A percentile compares a stretch with the other conserved stretches of the same genome.
These are phyloP conservation scores for Eucriotettix oculatus DNA, from an alignment of 2,888 invertebrate species.

Conservation along the genomic window DNA sequence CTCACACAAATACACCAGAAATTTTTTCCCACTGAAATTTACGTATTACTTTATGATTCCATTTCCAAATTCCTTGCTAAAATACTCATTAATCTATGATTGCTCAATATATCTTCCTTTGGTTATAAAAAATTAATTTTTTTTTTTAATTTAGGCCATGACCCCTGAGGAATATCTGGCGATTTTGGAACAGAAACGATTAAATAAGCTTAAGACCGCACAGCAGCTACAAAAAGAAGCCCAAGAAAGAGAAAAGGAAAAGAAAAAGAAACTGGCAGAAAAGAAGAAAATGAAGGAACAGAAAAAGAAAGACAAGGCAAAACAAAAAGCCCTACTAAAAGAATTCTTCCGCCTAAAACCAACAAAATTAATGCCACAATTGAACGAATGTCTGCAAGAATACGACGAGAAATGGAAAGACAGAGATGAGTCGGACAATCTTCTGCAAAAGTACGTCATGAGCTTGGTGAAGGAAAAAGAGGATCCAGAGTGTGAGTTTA, in stretches of 20 bases:
- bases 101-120: too few relatives aligned
- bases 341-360: background rate
- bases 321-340: background rate
- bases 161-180: background rate
- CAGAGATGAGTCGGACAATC: slow-evolving; percentile 33
- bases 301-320: background rate
- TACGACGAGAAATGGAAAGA: background rate
- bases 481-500: slow-evolving; percentile 42
- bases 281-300: background rate
- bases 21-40: too few relatives aligned
- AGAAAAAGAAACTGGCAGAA: background rate
- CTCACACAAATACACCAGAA: too few relatives aligned
- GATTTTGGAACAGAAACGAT: background rate
- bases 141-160: background rate
- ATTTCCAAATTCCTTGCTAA: too few relatives aligned
- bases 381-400: background rate
- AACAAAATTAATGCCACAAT: background rate
- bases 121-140: too few relatives aligned
- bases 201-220: background rate
- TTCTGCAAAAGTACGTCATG: slow-evolving; percentile 40
- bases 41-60: too few relatives aligned
- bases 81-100: too few relatives aligned
- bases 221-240: background rate
- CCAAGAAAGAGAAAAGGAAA: background rate
- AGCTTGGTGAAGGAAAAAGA: slow-evolving; percentile 48